Evolutionary conservation across 2,888 invertebrate genomes (phyloP), one percentile per base, ranked within the genome.

Genomic region (Nasonovia ribisnigri): DNA sequence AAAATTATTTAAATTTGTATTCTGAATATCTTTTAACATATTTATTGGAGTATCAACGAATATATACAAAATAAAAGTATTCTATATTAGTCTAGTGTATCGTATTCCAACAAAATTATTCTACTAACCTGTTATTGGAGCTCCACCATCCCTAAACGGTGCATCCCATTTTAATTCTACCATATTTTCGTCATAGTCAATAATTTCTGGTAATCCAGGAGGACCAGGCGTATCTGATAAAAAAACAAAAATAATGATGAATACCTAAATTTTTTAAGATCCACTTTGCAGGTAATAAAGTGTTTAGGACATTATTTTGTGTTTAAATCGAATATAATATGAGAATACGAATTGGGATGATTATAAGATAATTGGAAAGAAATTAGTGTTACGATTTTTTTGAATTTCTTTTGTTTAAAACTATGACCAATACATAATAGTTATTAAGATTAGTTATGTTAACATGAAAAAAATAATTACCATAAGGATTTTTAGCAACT

Each of bases 401-500:
- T 16, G 16, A 36, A 77, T 77, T 77, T 77, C 77, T 20, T 6
- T 6, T 77, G 0, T 20, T 2, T 36, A 16, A 77, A 77, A 36
- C 1, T 77, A 36, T 20, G n/a, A 77, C 36, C 26, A 20, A 46
- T 46, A 46, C 11, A 20, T 20, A 8, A 36, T 3, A 36, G 77
- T 77, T 42, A 36, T 77, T 36, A 77, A 20, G 6, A 77, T 36
- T 20, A 8, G 2, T 77, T 77, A 42, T 36, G 26, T 87, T 20
- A 20, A 36, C 29, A 10, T 88, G 43, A n/a, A 1, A 89, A 43
- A 29, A 67, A 60, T 26, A 1, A 20, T 92, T 96, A 97, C 97
- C 99, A 96, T 97, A 99, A 43, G 99, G 99, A 97, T 99, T 99
- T 96, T 99, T 99, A 92, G 99, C 99, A 26, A 99, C 96, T 94